phyloP scores from a whole-genome alignment of 2,888 invertebrate genomes.

The Charanyca ferruginea region DNA sequence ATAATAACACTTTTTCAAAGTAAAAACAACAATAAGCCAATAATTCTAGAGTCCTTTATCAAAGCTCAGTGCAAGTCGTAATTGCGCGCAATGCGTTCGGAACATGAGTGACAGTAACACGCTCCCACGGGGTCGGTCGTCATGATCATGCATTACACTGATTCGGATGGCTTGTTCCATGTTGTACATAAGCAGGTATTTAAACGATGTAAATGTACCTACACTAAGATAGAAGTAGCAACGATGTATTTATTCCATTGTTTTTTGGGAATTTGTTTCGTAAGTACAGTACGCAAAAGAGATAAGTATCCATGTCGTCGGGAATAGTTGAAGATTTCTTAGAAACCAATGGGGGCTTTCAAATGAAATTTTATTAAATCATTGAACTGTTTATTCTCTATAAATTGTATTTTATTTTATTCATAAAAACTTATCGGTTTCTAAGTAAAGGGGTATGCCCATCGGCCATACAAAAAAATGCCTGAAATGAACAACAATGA shows the following conservation, averaged over 20 bases:
- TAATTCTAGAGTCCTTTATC: background rate
- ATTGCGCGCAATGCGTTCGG: constrained; percentile 59
- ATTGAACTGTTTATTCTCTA: too few relatives aligned
- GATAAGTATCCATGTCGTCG: too few relatives aligned
- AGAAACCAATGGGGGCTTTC: too few relatives aligned
- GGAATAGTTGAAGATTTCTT: too few relatives aligned
- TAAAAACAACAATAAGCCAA: too few relatives aligned
- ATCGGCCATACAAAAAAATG: too few relatives aligned
- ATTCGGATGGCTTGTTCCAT: constrained; percentile 26
- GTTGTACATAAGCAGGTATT: constrained; percentile 22
- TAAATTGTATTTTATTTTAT: too few relatives aligned
- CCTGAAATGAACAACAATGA: too few relatives aligned
- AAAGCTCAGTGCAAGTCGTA: constrained; percentile 23
- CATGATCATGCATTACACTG: constrained; percentile 45
- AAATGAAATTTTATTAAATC: too few relatives aligned
- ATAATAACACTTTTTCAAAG: background rate
- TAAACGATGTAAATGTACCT: constrained; percentile 13
- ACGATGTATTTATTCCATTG: background rate
- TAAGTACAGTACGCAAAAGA: too few relatives aligned
- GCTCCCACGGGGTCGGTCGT: constrained; percentile 59
- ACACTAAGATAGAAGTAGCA: constrained; percentile 1
- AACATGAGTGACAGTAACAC: constrained; percentile 62
- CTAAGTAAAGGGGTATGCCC: too few relatives aligned
- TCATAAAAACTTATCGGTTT: too few relatives aligned
- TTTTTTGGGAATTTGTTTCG: background rate